Conservation (phyloP, 2,113 vertebrate species). For the Heterocephalus glaber region DNA sequence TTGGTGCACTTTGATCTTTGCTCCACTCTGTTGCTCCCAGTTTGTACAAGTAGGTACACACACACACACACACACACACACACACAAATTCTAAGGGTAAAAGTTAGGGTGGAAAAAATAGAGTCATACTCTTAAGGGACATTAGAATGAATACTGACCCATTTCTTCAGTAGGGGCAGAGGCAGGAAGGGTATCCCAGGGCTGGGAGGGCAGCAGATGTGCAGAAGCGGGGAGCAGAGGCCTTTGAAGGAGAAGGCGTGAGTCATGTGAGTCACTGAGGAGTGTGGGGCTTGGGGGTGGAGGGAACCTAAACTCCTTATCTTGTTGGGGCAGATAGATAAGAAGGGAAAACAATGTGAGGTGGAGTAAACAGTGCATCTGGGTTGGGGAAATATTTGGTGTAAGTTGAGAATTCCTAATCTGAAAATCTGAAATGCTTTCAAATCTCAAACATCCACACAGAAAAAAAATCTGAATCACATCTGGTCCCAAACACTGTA, state of each 20-base stretch:
- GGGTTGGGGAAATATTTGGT: not conserved
- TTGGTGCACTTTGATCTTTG: not conserved
- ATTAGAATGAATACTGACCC: not conserved
- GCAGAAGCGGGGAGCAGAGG: not conserved
- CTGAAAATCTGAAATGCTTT: not conserved
- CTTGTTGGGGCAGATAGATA: not conserved
- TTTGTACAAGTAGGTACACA: not conserved
- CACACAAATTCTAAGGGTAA: not conserved
- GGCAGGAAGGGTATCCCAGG: not conserved
- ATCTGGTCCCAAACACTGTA: not conserved
- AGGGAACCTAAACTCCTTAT: not conserved
- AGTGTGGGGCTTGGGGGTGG: not conserved
- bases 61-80: not conserved
- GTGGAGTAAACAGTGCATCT: not conserved
- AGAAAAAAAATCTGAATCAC: not conserved
- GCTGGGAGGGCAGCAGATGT: not conserved
- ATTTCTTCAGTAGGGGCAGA: not conserved
- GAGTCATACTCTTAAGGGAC: not conserved
- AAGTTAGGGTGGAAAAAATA: not conserved
- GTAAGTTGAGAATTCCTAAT: not conserved
- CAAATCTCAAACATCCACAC: not conserved
- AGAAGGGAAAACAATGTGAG: not conserved
- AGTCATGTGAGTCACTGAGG: not conserved
- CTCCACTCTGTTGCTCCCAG: not conserved
- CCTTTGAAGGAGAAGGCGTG: not conserved